Percentiles rank a stretch among this genome's conserved stretches.
phyloP scores from a whole-genome alignment of 2,888 invertebrate species.

The Eupithecia pulchellata region DNA sequence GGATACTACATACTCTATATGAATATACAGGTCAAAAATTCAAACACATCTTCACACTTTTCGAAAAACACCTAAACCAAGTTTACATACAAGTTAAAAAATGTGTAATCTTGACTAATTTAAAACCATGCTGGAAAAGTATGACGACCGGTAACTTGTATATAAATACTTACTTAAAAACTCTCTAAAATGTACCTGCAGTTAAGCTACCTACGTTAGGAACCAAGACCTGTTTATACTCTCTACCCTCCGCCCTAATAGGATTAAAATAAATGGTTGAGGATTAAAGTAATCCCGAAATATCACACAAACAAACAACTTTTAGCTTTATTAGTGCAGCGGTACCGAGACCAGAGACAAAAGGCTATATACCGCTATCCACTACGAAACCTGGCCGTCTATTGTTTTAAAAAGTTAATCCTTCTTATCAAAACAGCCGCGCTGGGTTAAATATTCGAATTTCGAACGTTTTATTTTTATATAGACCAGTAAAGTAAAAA shows the following conservation, averaged over 20 bases:
- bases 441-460: slow-evolving; percentile 15
- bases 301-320: slow-evolving; percentile 45
- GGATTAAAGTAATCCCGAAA: slow-evolving; percentile 43
- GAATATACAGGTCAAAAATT: too few species aligned
- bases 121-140: neutral
- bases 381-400: neutral
- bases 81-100: too few species aligned
- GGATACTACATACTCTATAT: too few species aligned
- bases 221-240: neutral
- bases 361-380: slow-evolving; percentile 32
- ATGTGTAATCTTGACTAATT: neutral
- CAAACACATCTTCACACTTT: too few species aligned
- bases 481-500: neutral
- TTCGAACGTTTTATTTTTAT: slow-evolving; percentile 6
- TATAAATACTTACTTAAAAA: neutral
- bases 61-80: too few species aligned
- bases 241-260: slow-evolving; percentile 28
- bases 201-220: neutral
- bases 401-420: slow-evolving; percentile 30
- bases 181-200: neutral
- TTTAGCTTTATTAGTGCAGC: slow-evolving; percentile 41
- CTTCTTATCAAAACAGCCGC: slow-evolving; percentile 14
- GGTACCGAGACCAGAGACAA: slow-evolving; percentile 36
- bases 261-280: slow-evolving; percentile 36
- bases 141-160: neutral